phyloP scores from a whole-genome alignment of 1,140 invertebrate genomes.

The Ptiloglossa arizonensis region DNA sequence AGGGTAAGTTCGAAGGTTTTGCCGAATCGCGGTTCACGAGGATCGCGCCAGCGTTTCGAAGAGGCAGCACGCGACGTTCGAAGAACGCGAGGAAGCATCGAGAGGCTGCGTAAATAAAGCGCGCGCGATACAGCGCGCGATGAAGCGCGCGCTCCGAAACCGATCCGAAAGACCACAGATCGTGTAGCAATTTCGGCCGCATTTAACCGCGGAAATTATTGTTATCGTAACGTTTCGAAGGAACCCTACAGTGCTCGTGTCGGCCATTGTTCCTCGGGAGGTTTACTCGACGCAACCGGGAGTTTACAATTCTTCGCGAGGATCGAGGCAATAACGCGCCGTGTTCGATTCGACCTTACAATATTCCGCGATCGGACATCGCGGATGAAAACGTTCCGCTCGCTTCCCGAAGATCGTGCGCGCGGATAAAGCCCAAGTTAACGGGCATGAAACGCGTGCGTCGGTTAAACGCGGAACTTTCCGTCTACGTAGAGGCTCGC shows the following conservation, averaged over 20 bases:
- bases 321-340: constrained; percentile 47
- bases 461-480: no score
- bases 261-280: constrained; percentile 57
- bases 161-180: constrained; percentile 64
- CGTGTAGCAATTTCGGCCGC: constrained; percentile 74
- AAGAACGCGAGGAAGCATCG: not conserved
- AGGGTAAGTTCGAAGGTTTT: no score
- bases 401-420: not conserved
- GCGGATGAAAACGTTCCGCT: not conserved
- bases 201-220: constrained; percentile 78
- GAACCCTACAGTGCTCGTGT: constrained; percentile 53
- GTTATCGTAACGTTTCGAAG: constrained; percentile 64
- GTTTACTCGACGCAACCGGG: constrained; percentile 29
- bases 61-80: not conserved
- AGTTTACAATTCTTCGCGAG: constrained; percentile 53
- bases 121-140: no score
- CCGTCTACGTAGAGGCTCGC: no score
- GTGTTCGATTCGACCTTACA: constrained; percentile 16
- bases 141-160: not conserved
- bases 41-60: no score
- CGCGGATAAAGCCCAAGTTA: not conserved
- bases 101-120: not conserved
- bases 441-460: no score
- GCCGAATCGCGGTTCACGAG: not conserved
- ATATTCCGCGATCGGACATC: not conserved